These are phyloP conservation scores for Lutjanus argentimaculatus DNA, from an alignment of 2,797 vertebrate species.

Conservation along the genomic window DNA sequence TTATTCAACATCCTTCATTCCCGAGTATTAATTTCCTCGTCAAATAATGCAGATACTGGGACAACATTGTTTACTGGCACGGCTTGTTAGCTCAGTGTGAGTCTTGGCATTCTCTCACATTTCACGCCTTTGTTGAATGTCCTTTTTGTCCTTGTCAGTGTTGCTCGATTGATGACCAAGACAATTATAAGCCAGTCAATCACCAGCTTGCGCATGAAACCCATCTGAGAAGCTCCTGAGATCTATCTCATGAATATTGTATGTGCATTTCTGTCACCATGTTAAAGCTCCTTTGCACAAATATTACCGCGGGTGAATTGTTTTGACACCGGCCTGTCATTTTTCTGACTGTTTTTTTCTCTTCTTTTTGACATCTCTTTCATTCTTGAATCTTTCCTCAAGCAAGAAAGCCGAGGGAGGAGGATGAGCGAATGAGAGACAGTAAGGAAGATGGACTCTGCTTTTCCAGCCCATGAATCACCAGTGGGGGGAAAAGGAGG, in stretches of 20 bases:
- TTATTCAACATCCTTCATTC: conserved; percentile 54
- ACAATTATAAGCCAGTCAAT: conserved; percentile 81
- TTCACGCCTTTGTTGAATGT: conserved; percentile 64
- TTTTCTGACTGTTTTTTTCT: conserved; percentile 36
- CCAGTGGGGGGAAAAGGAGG: conserved; percentile 32
- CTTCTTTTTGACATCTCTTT: conserved; percentile 67
- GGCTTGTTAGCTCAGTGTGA: conserved; percentile 48
- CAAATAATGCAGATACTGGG: conserved; percentile 51
- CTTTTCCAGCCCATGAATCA: conserved; percentile 61
- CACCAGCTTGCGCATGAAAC: conserved; percentile 69
- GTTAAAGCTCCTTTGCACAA: conserved; percentile 75
- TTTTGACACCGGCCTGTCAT: conserved; percentile 80
- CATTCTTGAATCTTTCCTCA: conserved; percentile 52
- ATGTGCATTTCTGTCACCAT: conserved; percentile 75
- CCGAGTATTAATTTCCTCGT: conserved; percentile 47
- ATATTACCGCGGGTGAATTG: conserved; percentile 72
- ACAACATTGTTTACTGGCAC: conserved; percentile 55
- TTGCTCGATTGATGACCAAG: conserved; percentile 75
- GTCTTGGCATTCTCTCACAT: conserved; percentile 59
- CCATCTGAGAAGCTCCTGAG: conserved; percentile 63
- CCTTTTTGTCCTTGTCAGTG: conserved; percentile 79
- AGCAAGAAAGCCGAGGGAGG: conserved; percentile 42
- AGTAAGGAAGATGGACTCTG: conserved; percentile 70
- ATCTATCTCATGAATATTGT: conserved; percentile 79
- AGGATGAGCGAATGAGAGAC: conserved; percentile 52